Conservation (phyloP, 2,113 vertebrate species). For the Corynorhinus townsendii region DNA sequence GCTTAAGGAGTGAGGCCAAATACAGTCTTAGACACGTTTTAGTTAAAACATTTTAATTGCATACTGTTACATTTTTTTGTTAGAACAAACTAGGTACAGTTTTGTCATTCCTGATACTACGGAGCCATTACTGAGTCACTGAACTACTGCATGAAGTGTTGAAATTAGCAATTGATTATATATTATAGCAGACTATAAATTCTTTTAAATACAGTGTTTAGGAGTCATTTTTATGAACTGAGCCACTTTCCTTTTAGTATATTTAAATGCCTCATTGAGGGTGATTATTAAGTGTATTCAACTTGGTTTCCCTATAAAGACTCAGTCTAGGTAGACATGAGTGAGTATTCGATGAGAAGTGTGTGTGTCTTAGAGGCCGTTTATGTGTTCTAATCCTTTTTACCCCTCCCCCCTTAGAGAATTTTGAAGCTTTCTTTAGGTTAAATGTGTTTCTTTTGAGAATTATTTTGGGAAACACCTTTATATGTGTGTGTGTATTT, state of each 20-base stretch:
- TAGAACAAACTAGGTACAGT: background rate
- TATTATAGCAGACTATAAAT: background rate
- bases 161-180: background rate
- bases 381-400: background rate
- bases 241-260: background rate
- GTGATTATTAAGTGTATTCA: background rate
- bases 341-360: background rate
- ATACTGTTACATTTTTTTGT: background rate
- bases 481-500: constrained; percentile 57
- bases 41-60: background rate
- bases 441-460: constrained; percentile 58
- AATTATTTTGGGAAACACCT: constrained; percentile 65
- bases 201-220: background rate
- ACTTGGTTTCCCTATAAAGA: background rate
- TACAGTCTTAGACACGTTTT: background rate
- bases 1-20: background rate
- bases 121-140: background rate
- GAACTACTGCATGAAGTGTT: background rate
- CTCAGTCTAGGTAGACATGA: background rate
- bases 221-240: background rate
- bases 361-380: background rate
- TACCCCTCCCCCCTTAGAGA: background rate
- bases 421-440: background rate
- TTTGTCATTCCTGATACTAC: background rate
- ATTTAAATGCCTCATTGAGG: background rate